Evolutionary conservation across 2,797 vertebrate species (phyloP).

Genomic region (Natrix natrix): DNA sequence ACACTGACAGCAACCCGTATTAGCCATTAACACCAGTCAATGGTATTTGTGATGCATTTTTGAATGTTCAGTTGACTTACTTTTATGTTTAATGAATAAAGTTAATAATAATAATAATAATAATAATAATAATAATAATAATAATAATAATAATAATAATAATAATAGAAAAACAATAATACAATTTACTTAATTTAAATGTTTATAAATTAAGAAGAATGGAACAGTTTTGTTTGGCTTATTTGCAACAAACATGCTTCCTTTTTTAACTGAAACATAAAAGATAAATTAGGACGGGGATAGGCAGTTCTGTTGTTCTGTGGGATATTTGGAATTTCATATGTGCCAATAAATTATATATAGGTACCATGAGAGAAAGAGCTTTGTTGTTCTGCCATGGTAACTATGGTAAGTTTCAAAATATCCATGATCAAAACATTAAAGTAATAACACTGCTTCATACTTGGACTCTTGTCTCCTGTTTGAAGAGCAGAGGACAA

Average conservation of each 20-base stretch:
- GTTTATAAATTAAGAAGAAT: no score
- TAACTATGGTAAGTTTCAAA: neutral
- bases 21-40: no score
- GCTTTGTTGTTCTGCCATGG: neutral
- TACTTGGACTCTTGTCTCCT: neutral
- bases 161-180: no score
- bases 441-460: neutral
- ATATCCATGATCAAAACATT: neutral
- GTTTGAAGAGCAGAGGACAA: neutral
- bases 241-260: neutral
- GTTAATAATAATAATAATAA: no score
- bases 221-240: neutral
- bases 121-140: no score
- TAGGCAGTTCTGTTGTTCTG: neutral
- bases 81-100: no score
- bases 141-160: no score
- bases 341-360: neutral
- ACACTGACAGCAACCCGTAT: no score
- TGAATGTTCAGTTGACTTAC: no score
- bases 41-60: no score
- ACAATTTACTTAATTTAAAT: no score
- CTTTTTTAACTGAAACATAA: neutral
- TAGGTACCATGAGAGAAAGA: neutral
- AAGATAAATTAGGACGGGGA: neutral
- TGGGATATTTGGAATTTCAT: neutral